A percentile compares a stretch with the other conserved stretches of the same genome.
phyloP scores from a whole-genome alignment of 1,140 invertebrate genomes.

The Penaeus chinensis region DNA sequence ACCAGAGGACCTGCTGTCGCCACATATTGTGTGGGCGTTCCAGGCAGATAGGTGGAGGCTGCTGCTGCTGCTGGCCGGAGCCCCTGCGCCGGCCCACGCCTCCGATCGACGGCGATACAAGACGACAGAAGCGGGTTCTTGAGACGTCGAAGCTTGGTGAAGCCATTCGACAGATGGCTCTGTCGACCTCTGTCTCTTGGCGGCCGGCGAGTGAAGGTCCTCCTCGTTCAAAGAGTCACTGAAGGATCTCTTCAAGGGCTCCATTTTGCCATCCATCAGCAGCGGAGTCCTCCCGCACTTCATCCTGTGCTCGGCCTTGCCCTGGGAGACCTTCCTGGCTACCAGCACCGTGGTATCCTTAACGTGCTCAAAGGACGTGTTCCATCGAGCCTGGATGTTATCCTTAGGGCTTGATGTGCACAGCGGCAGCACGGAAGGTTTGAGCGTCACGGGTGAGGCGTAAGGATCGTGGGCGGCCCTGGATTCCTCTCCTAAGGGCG shows the following conservation, averaged over 20 bases:
- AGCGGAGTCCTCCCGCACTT: not conserved
- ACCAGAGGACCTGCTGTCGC: conserved; percentile 36
- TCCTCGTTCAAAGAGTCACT: not conserved
- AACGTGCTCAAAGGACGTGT: conserved; percentile 49
- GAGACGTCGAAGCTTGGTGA: not conserved
- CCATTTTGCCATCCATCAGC: no score
- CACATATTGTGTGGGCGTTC: not conserved
- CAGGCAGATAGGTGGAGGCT: not conserved
- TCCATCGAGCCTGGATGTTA: conserved; percentile 42
- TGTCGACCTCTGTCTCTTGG: conserved; percentile 30
- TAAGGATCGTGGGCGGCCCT: not conserved
- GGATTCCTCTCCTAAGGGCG: conserved; percentile 2
- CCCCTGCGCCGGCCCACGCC: not conserved
- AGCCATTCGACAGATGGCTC: not conserved
- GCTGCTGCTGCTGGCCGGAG: conserved; percentile 5
- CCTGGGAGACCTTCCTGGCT: not conserved
- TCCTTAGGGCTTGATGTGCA: conserved; percentile 47
- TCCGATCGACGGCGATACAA: not conserved
- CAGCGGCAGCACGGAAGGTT: conserved; percentile 15
- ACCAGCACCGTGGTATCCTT: conserved; percentile 20
- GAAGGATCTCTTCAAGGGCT: not conserved
- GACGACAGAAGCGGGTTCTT: not conserved
- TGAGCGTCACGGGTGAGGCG: not conserved
- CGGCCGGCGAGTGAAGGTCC: not conserved
- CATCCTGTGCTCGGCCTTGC: not conserved